Base-by-base conservation (phyloP, 2,113 vertebrate species). In the Entelurus aequoreus region DNA sequence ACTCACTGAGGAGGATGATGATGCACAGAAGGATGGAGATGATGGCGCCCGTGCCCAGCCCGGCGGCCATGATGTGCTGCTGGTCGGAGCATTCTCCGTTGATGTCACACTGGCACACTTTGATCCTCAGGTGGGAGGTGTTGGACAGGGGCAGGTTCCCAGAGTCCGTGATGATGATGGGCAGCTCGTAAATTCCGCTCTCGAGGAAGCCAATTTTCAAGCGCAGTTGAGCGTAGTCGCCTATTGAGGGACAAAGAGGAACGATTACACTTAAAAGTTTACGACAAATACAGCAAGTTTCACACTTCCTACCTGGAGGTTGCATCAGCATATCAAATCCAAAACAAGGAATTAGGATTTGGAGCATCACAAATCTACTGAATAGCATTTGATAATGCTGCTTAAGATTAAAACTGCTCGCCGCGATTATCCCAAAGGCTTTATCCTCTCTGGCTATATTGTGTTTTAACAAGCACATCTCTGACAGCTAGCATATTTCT, bases 1-100 rank as follows among this genome's bases (percentile, higher is more conserved):
- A 94, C 96, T 98, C 80, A 99, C 97, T 93, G 65, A 99, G 96
- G 77, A 99, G 90, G 83, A 95, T 95, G 89, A 99, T 97, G 86
- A 99, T 94, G 72, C 97, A 98, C 11, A 99, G 94, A 19, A 99
- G 93, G 85, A 99, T 97, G 66, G 97, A 91, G 48, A 99, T 95
- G 86, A 98, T 99, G 68, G 94, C 95, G 0, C 96, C 97, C 0
- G 97, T 99, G 68, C 97, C 93, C 58, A 99, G 88, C 13, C 97
- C 95, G 0, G 95, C 93, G 0, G 94, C 95, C 71, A 96, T 93
- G 3, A 98, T 95, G 44, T 91, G 89, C 60, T 96, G 93, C 72
- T 94, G 93, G 6, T 95, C 95, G 0, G 93, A 96, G 82, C 97
- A 99, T 87, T 97, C 95, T 5, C 97, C 95, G 0, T 97, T 95